Evolutionary conservation across 2,797 vertebrate genomes (phyloP), one percentile per base, ranked within the genome.

Genomic region (Argentina silus): DNA sequence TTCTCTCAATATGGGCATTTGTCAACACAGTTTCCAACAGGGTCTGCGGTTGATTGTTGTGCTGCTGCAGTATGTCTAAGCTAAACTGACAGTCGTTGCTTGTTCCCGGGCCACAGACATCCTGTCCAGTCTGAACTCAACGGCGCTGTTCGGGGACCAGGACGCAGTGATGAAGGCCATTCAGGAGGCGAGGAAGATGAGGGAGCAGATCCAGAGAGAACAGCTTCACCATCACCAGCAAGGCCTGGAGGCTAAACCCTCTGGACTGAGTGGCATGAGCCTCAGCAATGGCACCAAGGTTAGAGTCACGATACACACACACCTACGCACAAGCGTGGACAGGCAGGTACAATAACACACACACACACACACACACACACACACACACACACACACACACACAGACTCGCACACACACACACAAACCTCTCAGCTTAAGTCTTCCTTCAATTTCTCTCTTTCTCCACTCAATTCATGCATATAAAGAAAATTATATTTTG

Each of bases 101-200:
- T 2, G 65, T 21, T 87, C 27, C 27, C 27, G 27, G 27, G 27
- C 77, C 82, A 1, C 85, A 99, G 98, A 99, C 93, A 98, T 99
- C 90, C 94, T 99, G 88, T 98, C 97, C 90, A 99, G 96, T 93
- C 96, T 99, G 89, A 98, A 98, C 93, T 97, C 98, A 78, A 96
- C 97, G 8, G 95, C 96, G 21, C 92, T 99, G 56, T 99, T 99
- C 75, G 98, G 97, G 88, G 98, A 99, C 94, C 98, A 99, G 95
- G 97, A 99, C 14, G 96, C 97, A 6, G 98, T 99, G 87, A 97
- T 99, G 97, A 99, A 99, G 93, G 98, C 97, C 87, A 98, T 99
- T 88, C 97, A 99, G 78, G 98, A 99, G 90, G 98, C 98, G 57
- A 92, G 97, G 76, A 98, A 97, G 90, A 97, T 98, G 96, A 93